phyloP scores from a whole-genome alignment of 2,113 vertebrate genomes.

The Cololabis saira region DNA sequence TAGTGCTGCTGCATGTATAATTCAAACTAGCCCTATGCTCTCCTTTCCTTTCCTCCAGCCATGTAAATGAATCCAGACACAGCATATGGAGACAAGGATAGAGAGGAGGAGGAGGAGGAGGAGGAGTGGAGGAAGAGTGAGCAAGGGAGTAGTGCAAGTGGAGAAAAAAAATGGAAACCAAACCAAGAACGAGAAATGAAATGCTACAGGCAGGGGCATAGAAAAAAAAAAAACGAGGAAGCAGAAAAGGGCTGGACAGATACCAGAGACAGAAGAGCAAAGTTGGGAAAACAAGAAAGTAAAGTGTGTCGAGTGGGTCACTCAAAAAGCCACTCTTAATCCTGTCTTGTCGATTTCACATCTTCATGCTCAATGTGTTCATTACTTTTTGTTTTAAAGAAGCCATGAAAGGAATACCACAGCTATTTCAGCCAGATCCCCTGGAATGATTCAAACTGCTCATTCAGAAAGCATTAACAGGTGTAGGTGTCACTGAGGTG shows the following conservation, averaged over 20 bases:
- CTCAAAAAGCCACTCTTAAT: constrained; percentile 17
- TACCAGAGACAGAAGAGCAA: constrained; percentile 25
- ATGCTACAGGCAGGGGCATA: constrained; percentile 34
- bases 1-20: constrained; percentile 74
- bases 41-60: constrained; percentile 70
- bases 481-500: constrained; percentile 35
- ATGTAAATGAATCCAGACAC: constrained; percentile 75
- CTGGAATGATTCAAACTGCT: constrained; percentile 20
- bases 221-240: constrained; percentile 2
- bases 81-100: constrained; percentile 56
- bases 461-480: constrained; percentile 34
- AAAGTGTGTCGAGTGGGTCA: not conserved
- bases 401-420: constrained; percentile 56
- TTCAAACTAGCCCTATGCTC: constrained; percentile 61
- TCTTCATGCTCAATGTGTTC: constrained; percentile 39
- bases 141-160: constrained; percentile 19
- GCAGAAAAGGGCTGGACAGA: constrained; percentile 1
- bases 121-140: constrained; percentile 15
- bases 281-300: constrained; percentile 42
- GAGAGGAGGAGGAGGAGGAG: constrained; percentile 12
- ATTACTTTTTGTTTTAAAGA: constrained; percentile 51
- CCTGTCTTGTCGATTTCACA: constrained; percentile 41
- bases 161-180: constrained; percentile 40
- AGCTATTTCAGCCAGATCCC: constrained; percentile 59
- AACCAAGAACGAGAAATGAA: not conserved